Percentiles rank a stretch among this genome's conserved stretches.
Conservation (phyloP, 2,797 vertebrate genomes). For the Darevskia mixta region DNA sequence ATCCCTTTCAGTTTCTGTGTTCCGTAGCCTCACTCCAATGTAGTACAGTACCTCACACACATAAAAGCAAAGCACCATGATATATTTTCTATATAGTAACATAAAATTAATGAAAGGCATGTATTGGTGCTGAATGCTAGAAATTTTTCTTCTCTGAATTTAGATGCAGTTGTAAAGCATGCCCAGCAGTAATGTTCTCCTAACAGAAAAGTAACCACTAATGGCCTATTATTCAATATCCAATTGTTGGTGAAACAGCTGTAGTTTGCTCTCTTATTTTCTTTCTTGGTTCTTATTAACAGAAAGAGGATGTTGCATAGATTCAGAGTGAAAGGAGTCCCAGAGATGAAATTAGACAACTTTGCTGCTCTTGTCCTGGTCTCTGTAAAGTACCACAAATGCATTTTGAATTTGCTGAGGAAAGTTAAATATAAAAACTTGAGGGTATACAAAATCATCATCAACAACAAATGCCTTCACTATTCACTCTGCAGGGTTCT, state of each 20-base stretch:
- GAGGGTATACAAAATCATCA: no score
- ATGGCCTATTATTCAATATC: constrained; percentile 5
- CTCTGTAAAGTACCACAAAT: not conserved
- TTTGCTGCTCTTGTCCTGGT: not conserved
- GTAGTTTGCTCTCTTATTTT: not conserved
- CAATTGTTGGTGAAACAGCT: constrained; percentile 20
- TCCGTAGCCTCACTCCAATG: not conserved
- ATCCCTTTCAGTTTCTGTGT: not conserved
- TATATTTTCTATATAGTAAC: not conserved
- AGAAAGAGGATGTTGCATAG: not conserved
- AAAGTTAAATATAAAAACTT: not conserved
- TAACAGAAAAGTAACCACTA: constrained; percentile 9
- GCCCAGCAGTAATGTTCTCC: rapidly evolving
- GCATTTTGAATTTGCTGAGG: constrained; percentile 7
- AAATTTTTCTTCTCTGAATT: not conserved
- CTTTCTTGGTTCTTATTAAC: constrained; percentile 16
- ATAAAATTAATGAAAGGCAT: not conserved
- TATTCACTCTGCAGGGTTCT: not conserved
- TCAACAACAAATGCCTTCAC: not conserved
- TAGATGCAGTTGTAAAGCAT: rapidly evolving
- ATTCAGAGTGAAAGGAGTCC: not conserved
- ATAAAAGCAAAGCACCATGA: not conserved
- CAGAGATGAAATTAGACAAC: constrained; percentile 8
- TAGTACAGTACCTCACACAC: not conserved
- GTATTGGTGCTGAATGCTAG: rapidly evolving